Evolutionary conservation across 2,113 vertebrate species (phyloP), one percentile per base, ranked within the genome.

Genomic region (Rhadina sibilatrix): DNA sequence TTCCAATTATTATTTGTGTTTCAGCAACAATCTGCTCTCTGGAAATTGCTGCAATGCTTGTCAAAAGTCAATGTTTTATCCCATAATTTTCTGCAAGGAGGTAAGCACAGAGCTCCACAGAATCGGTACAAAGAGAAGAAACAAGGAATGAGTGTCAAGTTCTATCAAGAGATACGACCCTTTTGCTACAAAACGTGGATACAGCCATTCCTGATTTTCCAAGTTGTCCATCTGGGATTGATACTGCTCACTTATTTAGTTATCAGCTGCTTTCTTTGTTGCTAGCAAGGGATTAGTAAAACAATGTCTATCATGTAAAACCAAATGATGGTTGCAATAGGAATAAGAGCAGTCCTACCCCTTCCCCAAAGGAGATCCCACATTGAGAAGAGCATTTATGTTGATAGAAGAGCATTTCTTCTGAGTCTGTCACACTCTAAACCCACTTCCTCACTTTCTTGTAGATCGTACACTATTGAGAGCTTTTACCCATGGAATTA

Each of bases 351-450:
- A 75, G 31, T 83, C 24, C 23, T 90, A 17, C 30, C 10, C 15
- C 12, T 53, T 92, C 23, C 50, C 28, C 46, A 6, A 8, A 76
- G 66, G 30, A 77, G 75, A 82, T 50, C 35, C 52, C 44, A 12
- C 42, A 47, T 68, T 0, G 0, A 70, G 65, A 81, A 71, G 49
- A 17, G 22, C 0, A 0, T 68, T 77, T 60, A 3, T 60, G 14
- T 52, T 52, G 53, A 15, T 38, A 77, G 44, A 68, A 69, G 54
- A 61, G 19, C 15, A 28, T 80, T 92, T 87, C 46, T 75, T 9
- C 15, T 35, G 61, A 80, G 57, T 23, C 30, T 82, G 30, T 52
- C 65, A 44, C 28, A 31, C 21, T 27, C 42, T 64, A 90, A 93
- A 85, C 10, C 50, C 47, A 31, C 10, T 83, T 86, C 35, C 81